Evolutionary conservation across 2,113 vertebrate species (phyloP).

Genomic region (Scomber colias): DNA sequence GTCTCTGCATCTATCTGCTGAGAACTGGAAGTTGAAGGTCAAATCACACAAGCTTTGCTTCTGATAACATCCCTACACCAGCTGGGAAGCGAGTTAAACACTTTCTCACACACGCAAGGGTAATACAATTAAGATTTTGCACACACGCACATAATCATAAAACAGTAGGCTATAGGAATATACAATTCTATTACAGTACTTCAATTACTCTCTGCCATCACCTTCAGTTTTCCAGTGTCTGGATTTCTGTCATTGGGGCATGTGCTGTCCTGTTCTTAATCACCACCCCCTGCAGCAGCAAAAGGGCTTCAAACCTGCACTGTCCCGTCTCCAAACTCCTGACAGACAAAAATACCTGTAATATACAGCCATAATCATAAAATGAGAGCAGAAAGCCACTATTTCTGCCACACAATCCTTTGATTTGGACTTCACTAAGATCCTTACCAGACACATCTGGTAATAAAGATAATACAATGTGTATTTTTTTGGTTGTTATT

Average conservation of each 20-base stretch:
- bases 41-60: no score
- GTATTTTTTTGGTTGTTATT: neutral
- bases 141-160: no score
- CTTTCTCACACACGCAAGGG: no score
- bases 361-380: constrained; percentile 36
- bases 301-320: constrained; percentile 40
- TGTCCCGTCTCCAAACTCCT: constrained; percentile 37
- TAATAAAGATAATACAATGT: neutral
- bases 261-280: constrained; percentile 69
- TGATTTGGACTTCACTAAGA: constrained; percentile 27
- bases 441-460: neutral
- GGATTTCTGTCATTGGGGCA: constrained; percentile 46
- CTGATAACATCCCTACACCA: no score
- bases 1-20: no score
- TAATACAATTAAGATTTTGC: no score
- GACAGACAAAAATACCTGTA: constrained; percentile 45
- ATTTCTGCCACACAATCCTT: neutral
- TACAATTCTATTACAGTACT: no score
- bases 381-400: constrained; percentile 15
- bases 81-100: no score
- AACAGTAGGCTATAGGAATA: no score
- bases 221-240: constrained; percentile 36
- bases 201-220: constrained; percentile 11
- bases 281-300: constrained; percentile 62
- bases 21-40: no score